These are phyloP conservation scores for Heliconius congener DNA, from an alignment of 1,140 invertebrate genomes.

Conservation along the genomic window DNA sequence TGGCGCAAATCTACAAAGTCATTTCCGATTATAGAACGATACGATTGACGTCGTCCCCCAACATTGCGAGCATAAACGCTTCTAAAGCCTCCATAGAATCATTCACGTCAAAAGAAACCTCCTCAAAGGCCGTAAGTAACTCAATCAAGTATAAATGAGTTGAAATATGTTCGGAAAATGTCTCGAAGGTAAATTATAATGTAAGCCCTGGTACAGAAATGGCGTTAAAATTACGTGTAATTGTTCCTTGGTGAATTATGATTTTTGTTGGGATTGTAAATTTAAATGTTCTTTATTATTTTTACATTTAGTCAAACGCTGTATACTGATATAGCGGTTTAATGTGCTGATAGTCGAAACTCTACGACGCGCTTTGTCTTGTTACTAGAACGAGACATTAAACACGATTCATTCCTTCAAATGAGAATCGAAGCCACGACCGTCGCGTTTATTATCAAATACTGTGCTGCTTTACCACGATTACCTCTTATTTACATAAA, in stretches of 20 bases:
- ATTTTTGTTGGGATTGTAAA: neutral
- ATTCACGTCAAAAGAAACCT: constrained; percentile 42
- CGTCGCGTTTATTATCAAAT: too few species aligned
- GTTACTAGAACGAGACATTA: too few species aligned
- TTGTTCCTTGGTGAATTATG: neutral
- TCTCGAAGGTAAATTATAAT: constrained; percentile 55
- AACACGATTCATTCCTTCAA: too few species aligned
- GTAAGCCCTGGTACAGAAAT: constrained; percentile 60
- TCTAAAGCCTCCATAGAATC: constrained; percentile 29
- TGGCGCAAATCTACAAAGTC: too few species aligned
- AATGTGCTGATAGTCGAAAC: too few species aligned
- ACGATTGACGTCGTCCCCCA: neutral
- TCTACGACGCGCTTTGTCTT: too few species aligned
- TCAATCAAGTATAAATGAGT: constrained; percentile 47
- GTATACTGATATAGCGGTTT: too few species aligned
- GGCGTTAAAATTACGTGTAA: neutral
- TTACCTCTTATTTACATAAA: too few species aligned
- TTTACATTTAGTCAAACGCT: too few species aligned
- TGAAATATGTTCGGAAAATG: constrained; percentile 47
- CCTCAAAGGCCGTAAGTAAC: constrained; percentile 44
- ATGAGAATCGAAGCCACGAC: too few species aligned
- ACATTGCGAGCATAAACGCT: constrained; percentile 5
- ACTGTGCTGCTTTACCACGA: too few species aligned
- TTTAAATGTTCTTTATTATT: neutral
- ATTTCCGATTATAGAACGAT: too few species aligned